Base-by-base conservation (phyloP, 2,113 vertebrate genomes). In the Myocastor coypus region DNA sequence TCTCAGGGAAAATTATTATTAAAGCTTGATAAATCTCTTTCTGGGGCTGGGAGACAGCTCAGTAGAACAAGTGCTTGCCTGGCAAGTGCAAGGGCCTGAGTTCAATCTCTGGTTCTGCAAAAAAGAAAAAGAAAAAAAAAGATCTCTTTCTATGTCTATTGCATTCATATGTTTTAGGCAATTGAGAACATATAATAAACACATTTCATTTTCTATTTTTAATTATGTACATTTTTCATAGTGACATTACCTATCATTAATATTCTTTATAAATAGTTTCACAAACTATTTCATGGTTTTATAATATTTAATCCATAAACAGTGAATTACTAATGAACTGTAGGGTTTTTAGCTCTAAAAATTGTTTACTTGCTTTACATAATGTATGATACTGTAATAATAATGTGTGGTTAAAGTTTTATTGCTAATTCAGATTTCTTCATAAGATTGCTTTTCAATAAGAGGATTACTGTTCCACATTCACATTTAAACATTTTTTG, bases 171-270 rank as follows among this genome's bases (percentile, higher is more conserved):
- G 82, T 24, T 83, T 50, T 89, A 83, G 52, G 69, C 63, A 92
- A 40, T 30, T 68, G 68, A 81, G 63, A 87, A 57, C 2, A n/a
- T 16, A 80, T 30, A 55, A 59, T 50, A 87, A 75, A 57, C 64
- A 71, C 3, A 55, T 88, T 89, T 66, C n/a, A n/a, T 78, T 20
- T 78, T 63, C 50, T 78, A 7, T 83, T 66, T 91, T 61, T 69
- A 63, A 83, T 17, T 28, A 59, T 77, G 61, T 1, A 50, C 14
- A 52, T 57, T 75, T 59, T 28, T 12, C 46, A 52, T 68, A n/a
- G 66, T 91, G n/a, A 84, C 52, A 95, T 92, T 96, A 63, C 16
- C 64, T 32, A 17, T 85, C n/a, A 84, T 81, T 94, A 94, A 94
- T 69, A 82, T 16, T 61, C 82, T 64, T 81, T 87, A 30, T 68